Percentiles rank a stretch among this genome's conserved stretches.
Conservation (phyloP, 2,888 invertebrate genomes). For the Lepidocyrtoides sp. region DNA sequence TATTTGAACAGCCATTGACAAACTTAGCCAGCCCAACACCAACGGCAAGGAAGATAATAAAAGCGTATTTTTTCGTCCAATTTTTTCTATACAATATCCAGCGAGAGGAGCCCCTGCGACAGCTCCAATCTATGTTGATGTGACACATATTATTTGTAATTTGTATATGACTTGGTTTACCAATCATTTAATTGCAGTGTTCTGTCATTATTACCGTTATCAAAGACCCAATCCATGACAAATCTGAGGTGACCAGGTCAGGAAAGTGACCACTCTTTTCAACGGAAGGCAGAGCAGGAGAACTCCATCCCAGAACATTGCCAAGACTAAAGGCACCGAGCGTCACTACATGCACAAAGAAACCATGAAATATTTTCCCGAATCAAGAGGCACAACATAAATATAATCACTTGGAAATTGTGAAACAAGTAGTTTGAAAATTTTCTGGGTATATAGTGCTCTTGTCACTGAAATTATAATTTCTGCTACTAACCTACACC, state of each 20-base stretch:
- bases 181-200: not conserved
- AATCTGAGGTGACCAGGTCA: slow-evolving; percentile 87
- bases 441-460: not conserved
- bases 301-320: slow-evolving; percentile 76
- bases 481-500: slow-evolving; percentile 54
- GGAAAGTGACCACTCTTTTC: slow-evolving; percentile 73
- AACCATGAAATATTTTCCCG: no score
- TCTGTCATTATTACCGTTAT: slow-evolving; percentile 85
- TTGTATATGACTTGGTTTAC: no score
- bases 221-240: slow-evolving; percentile 88
- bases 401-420: no score
- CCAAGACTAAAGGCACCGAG: slow-evolving; percentile 78
- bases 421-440: not conserved
- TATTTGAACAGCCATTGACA: slow-evolving; percentile 87
- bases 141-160: no score
- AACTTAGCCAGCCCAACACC: slow-evolving; percentile 89
- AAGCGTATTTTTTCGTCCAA: slow-evolving; percentile 89
- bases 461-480: no score
- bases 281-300: slow-evolving; percentile 70
- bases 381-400: not conserved
- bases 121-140: slow-evolving; percentile 71
- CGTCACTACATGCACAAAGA: slow-evolving; percentile 57
- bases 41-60: slow-evolving; percentile 88
- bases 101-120: slow-evolving; percentile 80
- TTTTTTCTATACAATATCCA: slow-evolving; percentile 87